phyloP scores from a whole-genome alignment of 2,113 vertebrate species.

The Dermatemys mawii region DNA sequence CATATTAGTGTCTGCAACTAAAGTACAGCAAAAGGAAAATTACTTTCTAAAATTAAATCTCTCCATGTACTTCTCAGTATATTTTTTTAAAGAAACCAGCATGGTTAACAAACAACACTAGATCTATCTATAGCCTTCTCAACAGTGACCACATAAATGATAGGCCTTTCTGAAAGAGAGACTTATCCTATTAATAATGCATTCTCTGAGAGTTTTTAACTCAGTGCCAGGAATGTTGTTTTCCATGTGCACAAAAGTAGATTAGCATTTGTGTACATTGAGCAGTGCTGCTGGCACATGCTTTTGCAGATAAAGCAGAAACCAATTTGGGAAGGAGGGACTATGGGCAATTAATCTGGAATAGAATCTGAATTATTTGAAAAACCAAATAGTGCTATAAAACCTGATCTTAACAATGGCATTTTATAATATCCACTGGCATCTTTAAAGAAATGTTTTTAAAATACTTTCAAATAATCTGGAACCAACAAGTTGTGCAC shows the following conservation, averaged over 20 bases:
- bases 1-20: constrained; percentile 24
- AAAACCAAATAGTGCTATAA: constrained; percentile 55
- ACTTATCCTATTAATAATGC: constrained; percentile 69
- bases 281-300: constrained; percentile 61
- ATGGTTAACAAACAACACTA: constrained; percentile 48
- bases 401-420: constrained; percentile 46
- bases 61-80: constrained; percentile 33
- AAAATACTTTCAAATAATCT: not conserved
- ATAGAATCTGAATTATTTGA: constrained; percentile 58
- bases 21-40: constrained; percentile 33
- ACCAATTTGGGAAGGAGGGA: constrained; percentile 63
- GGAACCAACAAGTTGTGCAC: not conserved
- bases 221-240: constrained; percentile 56
- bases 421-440: not conserved
- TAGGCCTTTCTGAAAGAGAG: constrained; percentile 47
- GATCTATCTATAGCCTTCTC: constrained; percentile 51
- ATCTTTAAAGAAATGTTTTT: constrained; percentile 38
- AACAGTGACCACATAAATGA: constrained; percentile 58
- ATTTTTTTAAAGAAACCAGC: constrained; percentile 34
- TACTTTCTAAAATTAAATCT: constrained; percentile 40
- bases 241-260: constrained; percentile 68
- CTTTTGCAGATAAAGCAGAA: constrained; percentile 72
- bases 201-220: constrained; percentile 62
- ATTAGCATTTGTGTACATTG: constrained; percentile 61
- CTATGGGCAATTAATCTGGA: constrained; percentile 66